A percentile compares a stretch with the other conserved stretches of the same genome.
phyloP scores from a whole-genome alignment of 2,797 vertebrate species.

The Alca torda region DNA sequence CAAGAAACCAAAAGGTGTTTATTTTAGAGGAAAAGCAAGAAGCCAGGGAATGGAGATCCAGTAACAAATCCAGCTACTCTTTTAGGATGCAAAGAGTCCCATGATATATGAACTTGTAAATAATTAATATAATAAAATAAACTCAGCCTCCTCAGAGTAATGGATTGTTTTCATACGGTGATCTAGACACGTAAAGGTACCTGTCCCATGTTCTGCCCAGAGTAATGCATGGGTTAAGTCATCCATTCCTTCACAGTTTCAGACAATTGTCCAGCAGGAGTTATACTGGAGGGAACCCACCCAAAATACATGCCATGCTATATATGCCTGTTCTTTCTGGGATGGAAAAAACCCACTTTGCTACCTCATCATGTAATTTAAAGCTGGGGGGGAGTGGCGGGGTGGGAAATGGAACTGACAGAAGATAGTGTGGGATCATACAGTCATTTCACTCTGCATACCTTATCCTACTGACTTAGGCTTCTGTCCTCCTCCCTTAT shows the following conservation, averaged over 20 bases:
- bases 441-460: not conserved
- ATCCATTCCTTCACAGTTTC: not conserved
- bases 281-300: not conserved
- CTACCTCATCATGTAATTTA: not conserved
- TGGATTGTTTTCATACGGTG: not conserved
- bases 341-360: not conserved
- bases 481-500: not conserved
- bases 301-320: not conserved
- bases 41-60: not conserved
- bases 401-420: not conserved
- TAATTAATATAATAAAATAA: not conserved
- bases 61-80: not conserved
- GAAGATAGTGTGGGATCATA: not conserved
- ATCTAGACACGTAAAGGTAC: not conserved
- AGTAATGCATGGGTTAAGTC: not conserved
- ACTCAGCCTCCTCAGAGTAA: not conserved
- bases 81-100: not conserved
- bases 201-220: not conserved
- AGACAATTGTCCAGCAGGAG: not conserved
- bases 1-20: not conserved
- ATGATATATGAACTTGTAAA: not conserved
- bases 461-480: not conserved
- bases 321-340: not conserved
- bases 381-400: not conserved
- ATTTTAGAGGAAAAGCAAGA: not conserved